These are phyloP conservation scores for Limenitis camilla DNA, from an alignment of 2,888 invertebrate genomes.

Conservation along the genomic window DNA sequence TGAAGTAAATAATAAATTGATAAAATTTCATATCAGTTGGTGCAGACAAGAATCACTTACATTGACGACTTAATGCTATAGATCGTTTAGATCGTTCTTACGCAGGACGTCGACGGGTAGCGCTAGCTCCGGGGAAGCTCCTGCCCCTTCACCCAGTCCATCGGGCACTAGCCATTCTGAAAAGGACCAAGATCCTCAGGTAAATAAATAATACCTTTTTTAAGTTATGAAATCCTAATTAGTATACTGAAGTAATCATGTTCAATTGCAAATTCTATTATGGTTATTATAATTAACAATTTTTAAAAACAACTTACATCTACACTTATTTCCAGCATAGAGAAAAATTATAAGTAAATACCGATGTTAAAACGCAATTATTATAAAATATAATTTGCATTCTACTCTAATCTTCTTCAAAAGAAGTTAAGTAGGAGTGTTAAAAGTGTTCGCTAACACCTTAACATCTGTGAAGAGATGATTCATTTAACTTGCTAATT, in stretches of 20 bases:
- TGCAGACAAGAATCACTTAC: conserved; percentile 46
- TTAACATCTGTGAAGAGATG: too few relatives aligned
- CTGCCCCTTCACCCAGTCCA: conserved; percentile 81
- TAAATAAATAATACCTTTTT: conserved; percentile 37
- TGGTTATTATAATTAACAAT: too few relatives aligned
- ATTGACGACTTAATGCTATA: conserved; percentile 61
- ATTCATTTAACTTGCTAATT: too few relatives aligned
- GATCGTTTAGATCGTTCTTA: conserved; percentile 71
- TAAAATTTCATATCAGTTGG: conserved; percentile 39
- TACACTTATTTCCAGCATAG: too few relatives aligned
- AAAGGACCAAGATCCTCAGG: conserved; percentile 89
- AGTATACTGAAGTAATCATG: neutral
- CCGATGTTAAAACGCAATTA: too few relatives aligned
- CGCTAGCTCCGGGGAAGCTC: conserved; percentile 66
- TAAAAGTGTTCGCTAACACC: too few relatives aligned
- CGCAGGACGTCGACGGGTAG: conserved; percentile 72
- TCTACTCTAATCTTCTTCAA: too few relatives aligned
- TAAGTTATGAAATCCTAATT: neutral
- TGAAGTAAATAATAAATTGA: neutral
- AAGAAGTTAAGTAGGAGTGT: too few relatives aligned
- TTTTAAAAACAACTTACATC: too few relatives aligned
- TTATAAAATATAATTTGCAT: too few relatives aligned
- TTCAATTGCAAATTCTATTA: too few relatives aligned
- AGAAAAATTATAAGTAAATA: too few relatives aligned
- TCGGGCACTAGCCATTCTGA: conserved; percentile 94